These are phyloP conservation scores for Drosophila varians DNA, from an alignment of 1,140 invertebrate genomes.

Conservation along the genomic window DNA sequence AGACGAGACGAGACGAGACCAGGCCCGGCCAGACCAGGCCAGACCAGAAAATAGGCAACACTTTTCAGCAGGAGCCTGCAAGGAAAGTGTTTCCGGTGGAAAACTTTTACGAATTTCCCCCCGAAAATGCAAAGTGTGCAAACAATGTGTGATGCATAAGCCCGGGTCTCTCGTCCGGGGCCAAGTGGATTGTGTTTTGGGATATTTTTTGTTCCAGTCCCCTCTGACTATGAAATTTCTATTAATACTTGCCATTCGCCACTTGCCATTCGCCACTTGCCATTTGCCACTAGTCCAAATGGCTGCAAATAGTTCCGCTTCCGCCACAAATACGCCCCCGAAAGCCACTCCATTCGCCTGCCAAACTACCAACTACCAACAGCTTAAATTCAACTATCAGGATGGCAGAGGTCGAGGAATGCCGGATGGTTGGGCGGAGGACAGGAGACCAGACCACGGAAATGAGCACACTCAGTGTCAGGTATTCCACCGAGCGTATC, in stretches of 20 bases:
- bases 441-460: slow-evolving; percentile 49
- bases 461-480: slow-evolving; percentile 74
- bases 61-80: slow-evolving; percentile 64
- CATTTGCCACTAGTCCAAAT: slow-evolving; percentile 23
- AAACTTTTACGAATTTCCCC: slow-evolving; percentile 71
- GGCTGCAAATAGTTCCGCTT: slow-evolving; percentile 78
- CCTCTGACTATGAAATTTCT: slow-evolving; percentile 68
- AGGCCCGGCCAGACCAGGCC: too few relatives aligned
- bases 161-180: slow-evolving; percentile 34
- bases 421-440: slow-evolving; percentile 15
- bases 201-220: slow-evolving; percentile 2
- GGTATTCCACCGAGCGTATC: slow-evolving; percentile 57
- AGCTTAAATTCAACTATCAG: slow-evolving; percentile 34
- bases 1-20: too few relatives aligned
- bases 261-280: slow-evolving; percentile 34
- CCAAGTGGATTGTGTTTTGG: slow-evolving; percentile 35
- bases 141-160: slow-evolving; percentile 77
- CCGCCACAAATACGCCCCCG: slow-evolving; percentile 15
- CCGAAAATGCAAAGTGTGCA: slow-evolving; percentile 79
- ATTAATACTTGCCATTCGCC: slow-evolving; percentile 59
- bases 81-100: slow-evolving; percentile 65
- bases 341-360: slow-evolving; percentile 2
- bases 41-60: slow-evolving; percentile 74
- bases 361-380: slow-evolving; percentile 40
- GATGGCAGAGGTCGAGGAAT: slow-evolving; percentile 48